Evolutionary conservation across 2,797 vertebrate genomes (phyloP).

Genomic region (Ptychobarbus kaznakovi): DNA sequence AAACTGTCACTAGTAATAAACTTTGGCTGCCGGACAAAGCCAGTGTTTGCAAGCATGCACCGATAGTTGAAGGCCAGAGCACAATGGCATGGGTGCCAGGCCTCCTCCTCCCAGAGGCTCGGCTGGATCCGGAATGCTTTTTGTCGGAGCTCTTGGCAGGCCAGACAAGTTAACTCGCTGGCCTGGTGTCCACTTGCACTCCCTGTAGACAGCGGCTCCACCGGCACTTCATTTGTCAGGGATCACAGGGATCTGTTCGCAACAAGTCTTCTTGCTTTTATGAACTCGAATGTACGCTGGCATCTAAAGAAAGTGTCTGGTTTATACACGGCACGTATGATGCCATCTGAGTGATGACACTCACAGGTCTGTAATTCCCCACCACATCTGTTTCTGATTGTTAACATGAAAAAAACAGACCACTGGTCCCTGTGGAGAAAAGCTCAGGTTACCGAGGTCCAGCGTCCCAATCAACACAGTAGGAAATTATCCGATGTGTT

Average conservation of each 20-base stretch:
- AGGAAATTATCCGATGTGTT: conserved; percentile 51
- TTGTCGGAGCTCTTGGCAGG: conserved; percentile 11
- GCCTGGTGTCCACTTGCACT: conserved; percentile 48
- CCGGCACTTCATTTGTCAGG: conserved; percentile 71
- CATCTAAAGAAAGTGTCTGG: conserved; percentile 1
- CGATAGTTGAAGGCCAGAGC: conserved; percentile 50
- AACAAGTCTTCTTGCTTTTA: background rate
- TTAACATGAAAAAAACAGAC: conserved; percentile 80
- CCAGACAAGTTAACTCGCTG: conserved; percentile 26
- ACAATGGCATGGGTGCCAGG: conserved; percentile 3
- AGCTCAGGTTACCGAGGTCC: conserved; percentile 70
- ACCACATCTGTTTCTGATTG: conserved; percentile 83
- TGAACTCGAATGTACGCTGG: background rate
- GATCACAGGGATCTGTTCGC: background rate
- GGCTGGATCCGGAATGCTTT: conserved; percentile 5
- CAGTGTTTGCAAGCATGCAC: conserved; percentile 55
- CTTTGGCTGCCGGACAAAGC: conserved; percentile 55
- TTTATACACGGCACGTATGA: conserved; percentile 36
- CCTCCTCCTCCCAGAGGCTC: background rate
- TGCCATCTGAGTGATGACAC: conserved; percentile 76
- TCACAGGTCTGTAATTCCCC: conserved; percentile 70
- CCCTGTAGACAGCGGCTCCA: conserved; percentile 65
- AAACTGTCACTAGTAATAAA: conserved; percentile 77
- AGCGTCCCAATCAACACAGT: conserved; percentile 68
- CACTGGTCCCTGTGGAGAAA: conserved; percentile 69